Conservation (phyloP, 2,888 invertebrate genomes). For the Beris chalybata region DNA sequence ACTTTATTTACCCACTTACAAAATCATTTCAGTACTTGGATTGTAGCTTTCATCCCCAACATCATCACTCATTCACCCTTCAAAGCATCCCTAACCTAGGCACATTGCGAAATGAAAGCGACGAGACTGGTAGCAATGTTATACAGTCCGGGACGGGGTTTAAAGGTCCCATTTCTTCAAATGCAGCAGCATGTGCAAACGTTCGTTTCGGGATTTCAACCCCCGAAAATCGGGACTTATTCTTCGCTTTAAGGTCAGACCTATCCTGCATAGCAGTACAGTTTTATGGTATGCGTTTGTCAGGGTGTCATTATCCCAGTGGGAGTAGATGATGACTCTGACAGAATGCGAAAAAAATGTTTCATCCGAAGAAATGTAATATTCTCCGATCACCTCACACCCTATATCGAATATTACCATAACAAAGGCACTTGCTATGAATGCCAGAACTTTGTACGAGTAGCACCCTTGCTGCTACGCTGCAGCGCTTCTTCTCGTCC, state of each 20-base stretch:
- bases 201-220: neutral
- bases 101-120: neutral
- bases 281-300: constrained; percentile 23
- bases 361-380: constrained; percentile 38
- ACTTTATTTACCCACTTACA: constrained; percentile 39
- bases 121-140: neutral
- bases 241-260: neutral
- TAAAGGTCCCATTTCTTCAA: neutral
- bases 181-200: constrained; percentile 1
- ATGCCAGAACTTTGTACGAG: constrained; percentile 5
- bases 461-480: neutral
- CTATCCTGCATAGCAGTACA: constrained; percentile 8
- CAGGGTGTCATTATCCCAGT: constrained; percentile 38
- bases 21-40: constrained; percentile 38
- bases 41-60: constrained; percentile 36
- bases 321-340: constrained; percentile 38
- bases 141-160: neutral
- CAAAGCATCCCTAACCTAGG: constrained; percentile 31
- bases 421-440: constrained; percentile 24
- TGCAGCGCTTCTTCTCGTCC: neutral
- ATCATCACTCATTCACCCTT: constrained; percentile 34
- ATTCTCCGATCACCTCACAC: constrained; percentile 27
- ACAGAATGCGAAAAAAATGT: constrained; percentile 8
- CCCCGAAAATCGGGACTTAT: constrained; percentile 9
- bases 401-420: constrained; percentile 23